These are phyloP conservation scores for Mamestra brassicae DNA, from an alignment of 2,888 invertebrate species.

Conservation along the genomic window DNA sequence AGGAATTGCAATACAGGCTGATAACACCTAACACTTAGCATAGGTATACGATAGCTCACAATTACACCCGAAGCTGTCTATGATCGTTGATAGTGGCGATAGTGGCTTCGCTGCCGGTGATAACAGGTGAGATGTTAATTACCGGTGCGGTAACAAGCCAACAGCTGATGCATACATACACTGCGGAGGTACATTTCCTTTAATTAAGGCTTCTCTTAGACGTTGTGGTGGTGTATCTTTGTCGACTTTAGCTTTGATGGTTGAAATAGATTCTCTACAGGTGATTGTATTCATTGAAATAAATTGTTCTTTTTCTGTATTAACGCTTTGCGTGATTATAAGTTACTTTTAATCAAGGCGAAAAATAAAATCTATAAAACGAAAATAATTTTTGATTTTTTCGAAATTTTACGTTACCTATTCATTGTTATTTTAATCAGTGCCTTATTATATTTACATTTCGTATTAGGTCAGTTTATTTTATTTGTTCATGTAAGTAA, in stretches of 20 bases:
- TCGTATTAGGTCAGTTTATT: background rate
- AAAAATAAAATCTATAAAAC: background rate
- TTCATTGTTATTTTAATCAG: no score
- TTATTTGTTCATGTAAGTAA: background rate
- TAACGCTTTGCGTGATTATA: background rate
- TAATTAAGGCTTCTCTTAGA: slow-evolving; percentile 27
- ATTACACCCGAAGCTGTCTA: slow-evolving; percentile 24
- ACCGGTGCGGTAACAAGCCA: slow-evolving; percentile 45
- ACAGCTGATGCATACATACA: slow-evolving; percentile 30
- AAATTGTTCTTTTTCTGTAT: background rate
- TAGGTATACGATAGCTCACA: slow-evolving; percentile 3
- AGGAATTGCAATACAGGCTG: background rate
- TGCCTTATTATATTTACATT: no score
- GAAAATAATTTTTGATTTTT: background rate
- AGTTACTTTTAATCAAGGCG: background rate
- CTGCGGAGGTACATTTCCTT: slow-evolving; percentile 25
- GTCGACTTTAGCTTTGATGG: background rate
- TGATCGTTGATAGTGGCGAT: slow-evolving; percentile 22
- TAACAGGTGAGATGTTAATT: slow-evolving; percentile 40
- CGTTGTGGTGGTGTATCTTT: slow-evolving; percentile 6
- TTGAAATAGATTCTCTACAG: background rate
- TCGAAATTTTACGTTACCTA: accelerated
- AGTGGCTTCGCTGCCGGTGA: slow-evolving; percentile 35
- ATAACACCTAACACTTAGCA: background rate
- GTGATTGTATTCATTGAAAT: background rate